Evolutionary conservation across 1,140 invertebrate species (phyloP).

Genomic region (Apis dorsata): DNA sequence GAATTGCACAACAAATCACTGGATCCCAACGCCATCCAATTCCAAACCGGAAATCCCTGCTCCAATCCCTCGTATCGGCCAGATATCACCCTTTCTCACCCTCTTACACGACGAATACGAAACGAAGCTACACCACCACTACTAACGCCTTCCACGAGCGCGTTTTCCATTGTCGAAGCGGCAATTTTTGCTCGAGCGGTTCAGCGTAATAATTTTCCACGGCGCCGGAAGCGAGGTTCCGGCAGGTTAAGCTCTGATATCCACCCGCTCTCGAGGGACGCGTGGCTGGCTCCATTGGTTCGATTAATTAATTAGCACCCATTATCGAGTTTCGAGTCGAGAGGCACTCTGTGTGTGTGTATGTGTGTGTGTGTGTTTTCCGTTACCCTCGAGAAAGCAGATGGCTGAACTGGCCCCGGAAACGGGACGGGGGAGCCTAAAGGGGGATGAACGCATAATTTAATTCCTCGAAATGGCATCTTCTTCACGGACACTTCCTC

Average conservation of each 20-base stretch:
- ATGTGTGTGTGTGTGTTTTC: conserved; percentile 26
- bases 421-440: not conserved
- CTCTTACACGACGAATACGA: too few relatives aligned
- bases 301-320: conserved; percentile 54
- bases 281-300: conserved; percentile 37
- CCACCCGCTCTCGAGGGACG: conserved; percentile 10
- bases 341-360: not conserved
- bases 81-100: too few relatives aligned
- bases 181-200: not conserved
- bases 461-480: conserved; percentile 25
- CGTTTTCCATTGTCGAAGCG: not conserved
- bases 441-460: conserved; percentile 17
- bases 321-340: conserved; percentile 47
- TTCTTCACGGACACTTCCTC: not conserved
- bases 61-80: too few relatives aligned
- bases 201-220: conserved; percentile 15
- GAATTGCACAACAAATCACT: too few relatives aligned
- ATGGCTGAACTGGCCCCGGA: not conserved
- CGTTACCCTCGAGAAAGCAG: conserved; percentile 22
- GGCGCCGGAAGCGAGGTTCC: conserved; percentile 6
- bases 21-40: too few relatives aligned
- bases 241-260: conserved; percentile 34
- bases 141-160: too few relatives aligned
- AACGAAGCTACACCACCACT: too few relatives aligned
- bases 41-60: too few relatives aligned